Conservation (phyloP, 1,140 invertebrate genomes). For the Battus philenor region DNA sequence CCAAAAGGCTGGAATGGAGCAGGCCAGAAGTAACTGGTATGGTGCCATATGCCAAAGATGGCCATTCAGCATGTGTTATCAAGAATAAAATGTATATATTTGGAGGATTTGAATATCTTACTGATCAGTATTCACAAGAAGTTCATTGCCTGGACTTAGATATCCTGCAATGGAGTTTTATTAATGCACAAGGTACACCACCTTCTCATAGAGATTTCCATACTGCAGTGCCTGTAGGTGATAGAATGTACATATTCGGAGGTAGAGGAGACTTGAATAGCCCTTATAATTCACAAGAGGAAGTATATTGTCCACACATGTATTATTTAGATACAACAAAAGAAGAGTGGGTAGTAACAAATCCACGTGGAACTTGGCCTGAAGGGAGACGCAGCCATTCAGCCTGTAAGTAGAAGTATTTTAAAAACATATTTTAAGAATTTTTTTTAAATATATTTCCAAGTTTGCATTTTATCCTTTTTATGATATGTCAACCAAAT, state of each 20-base stretch:
- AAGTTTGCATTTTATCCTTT: no score
- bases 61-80: conserved; percentile 91
- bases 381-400: conserved; percentile 90
- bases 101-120: conserved; percentile 89
- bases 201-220: conserved; percentile 92
- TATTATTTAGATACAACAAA: conserved; percentile 85
- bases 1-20: conserved; percentile 83
- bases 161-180: conserved; percentile 83
- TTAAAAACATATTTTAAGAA: no score
- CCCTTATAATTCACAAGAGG: conserved; percentile 80
- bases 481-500: no score
- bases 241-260: conserved; percentile 91
- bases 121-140: conserved; percentile 87
- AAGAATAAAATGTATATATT: conserved; percentile 92
- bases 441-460: no score
- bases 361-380: conserved; percentile 77
- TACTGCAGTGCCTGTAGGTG: conserved; percentile 84
- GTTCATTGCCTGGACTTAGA: conserved; percentile 85
- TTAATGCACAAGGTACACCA: conserved; percentile 77
- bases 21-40: conserved; percentile 79
- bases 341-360: conserved; percentile 81
- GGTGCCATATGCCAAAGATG: conserved; percentile 88
- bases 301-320: conserved; percentile 87
- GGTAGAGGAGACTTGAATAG: conserved; percentile 84
- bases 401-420: conserved; percentile 83